Evolutionary conservation across 92 coral and sea anemone genomes (phyloP), one percentile per base, ranked within the genome.

Genomic region (Porites divaricata): DNA sequence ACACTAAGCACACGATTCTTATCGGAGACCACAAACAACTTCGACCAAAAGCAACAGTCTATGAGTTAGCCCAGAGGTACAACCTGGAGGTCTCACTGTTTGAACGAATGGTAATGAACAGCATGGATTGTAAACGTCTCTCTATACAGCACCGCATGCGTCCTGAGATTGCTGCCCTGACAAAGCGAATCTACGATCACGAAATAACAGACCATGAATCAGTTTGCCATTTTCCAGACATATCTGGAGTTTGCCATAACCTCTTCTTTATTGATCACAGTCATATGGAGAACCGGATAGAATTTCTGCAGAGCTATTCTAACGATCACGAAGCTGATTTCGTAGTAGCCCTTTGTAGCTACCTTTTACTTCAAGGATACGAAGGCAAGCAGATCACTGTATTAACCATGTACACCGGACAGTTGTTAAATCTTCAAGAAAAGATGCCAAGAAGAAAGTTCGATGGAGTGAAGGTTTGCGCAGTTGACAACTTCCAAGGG

Each of bases 1-100:
- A 81, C 67, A 89, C 93, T 5, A 89, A 94, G 71, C 95, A 91
- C 68, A 78, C 92, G 6, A 89, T 94, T 45, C 85, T 94, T 49
- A 94, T 94, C 86, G 98, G 98, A 7, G 98, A 94, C 83, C 98
- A 94, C 88, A 89, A 94, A 50, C 98, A 94, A 53, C 90, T 94
- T 22, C 86, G 94, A 17, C 98, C 98, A 53, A 94, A 94, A 54
- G 91, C 98, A 7, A 89, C 95, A 11, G 93, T 89, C 9, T 82
- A 89, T 61, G 85, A 89, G 35, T 87, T 94, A 22, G 92, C 96
- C 14, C 84, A 51, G 56, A 67, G 83, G 20, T 90, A 88, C 83
- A 90, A 90, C 35, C 79, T 90, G 50, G 90, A 81, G 48, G 83
- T 90, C 57, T 90, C 95, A 1, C 84, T 92, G 72, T 92, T 92